A percentile compares a stretch with the other conserved stretches of the same genome.
Evolutionary conservation across 2,113 vertebrate genomes (phyloP).

Genomic region (Larimichthys crocea): DNA sequence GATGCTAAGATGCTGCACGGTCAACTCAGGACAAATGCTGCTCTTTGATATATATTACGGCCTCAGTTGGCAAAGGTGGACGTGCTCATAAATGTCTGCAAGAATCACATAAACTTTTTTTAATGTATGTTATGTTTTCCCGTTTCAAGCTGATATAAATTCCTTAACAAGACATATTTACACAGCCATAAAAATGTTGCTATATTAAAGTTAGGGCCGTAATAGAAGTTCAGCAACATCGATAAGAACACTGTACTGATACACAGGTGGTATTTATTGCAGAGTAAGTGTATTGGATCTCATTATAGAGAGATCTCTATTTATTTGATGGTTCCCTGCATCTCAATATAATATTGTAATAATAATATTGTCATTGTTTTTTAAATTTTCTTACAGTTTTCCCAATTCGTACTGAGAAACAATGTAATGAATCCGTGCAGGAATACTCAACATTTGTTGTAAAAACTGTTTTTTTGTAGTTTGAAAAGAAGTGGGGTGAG

Average conservation of each 20-base stretch:
- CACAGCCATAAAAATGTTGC: background rate
- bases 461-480: slow-evolving; percentile 28
- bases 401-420: background rate
- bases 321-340: slow-evolving; percentile 26
- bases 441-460: slow-evolving; percentile 26
- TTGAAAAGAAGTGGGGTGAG: slow-evolving; percentile 57
- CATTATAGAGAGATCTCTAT: slow-evolving; percentile 27
- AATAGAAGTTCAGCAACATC: background rate
- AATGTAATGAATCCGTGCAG: slow-evolving; percentile 44
- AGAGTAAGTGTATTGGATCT: slow-evolving; percentile 3
- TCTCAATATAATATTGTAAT: background rate
- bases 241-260: background rate
- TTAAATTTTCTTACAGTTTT: slow-evolving; percentile 18
- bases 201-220: background rate
- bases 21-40: background rate
- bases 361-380: slow-evolving; percentile 31
- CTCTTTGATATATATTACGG: background rate
- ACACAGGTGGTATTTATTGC: slow-evolving; percentile 23
- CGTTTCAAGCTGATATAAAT: background rate
- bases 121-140: background rate
- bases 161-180: slow-evolving; percentile 9
- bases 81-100: background rate
- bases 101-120: background rate
- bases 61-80: background rate
- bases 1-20: background rate